A percentile compares a stretch with the other conserved stretches of the same genome.
phyloP scores from a whole-genome alignment of 2,113 vertebrate species.

The Heteronetta atricapilla region DNA sequence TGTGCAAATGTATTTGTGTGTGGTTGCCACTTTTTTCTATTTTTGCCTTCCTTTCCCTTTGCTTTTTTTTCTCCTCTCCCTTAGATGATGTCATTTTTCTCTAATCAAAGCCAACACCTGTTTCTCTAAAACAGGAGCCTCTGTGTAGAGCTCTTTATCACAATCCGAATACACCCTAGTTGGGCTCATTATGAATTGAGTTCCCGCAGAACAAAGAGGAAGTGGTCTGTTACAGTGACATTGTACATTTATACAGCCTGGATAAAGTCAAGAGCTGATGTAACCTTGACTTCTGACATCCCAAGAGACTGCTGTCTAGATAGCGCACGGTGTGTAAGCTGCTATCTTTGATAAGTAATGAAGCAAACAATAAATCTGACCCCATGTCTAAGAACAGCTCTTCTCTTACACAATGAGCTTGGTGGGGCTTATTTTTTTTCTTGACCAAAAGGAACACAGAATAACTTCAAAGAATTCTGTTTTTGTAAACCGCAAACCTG shows the following conservation, averaged over 20 bases:
- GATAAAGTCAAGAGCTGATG: slow-evolving; percentile 72
- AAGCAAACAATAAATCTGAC: slow-evolving; percentile 61
- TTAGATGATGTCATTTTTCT: slow-evolving; percentile 84
- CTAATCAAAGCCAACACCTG: slow-evolving; percentile 86
- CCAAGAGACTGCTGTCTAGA: slow-evolving; percentile 47
- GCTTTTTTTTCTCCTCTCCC: slow-evolving; percentile 50
- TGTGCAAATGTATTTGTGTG: slow-evolving; percentile 87
- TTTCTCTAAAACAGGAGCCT: slow-evolving; percentile 70
- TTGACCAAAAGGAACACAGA: background rate
- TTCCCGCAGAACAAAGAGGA: slow-evolving; percentile 76
- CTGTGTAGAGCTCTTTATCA: slow-evolving; percentile 71
- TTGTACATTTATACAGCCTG: slow-evolving; percentile 65
- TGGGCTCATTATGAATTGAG: slow-evolving; percentile 70
- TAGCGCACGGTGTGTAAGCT: slow-evolving; percentile 65
- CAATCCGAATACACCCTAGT: slow-evolving; percentile 63
- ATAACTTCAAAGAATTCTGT: background rate
- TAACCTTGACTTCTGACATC: slow-evolving; percentile 57
- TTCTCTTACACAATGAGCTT: background rate
- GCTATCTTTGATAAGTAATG: slow-evolving; percentile 68
- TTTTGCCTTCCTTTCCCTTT: slow-evolving; percentile 65
- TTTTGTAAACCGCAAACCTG: background rate
- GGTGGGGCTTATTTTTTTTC: background rate
- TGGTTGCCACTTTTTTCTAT: slow-evolving; percentile 78
- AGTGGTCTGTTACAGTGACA: slow-evolving; percentile 58
- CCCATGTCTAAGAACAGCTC: slow-evolving; percentile 18